Conservation (phyloP, 2,797 vertebrate species). For the Sebastes diaconus region DNA sequence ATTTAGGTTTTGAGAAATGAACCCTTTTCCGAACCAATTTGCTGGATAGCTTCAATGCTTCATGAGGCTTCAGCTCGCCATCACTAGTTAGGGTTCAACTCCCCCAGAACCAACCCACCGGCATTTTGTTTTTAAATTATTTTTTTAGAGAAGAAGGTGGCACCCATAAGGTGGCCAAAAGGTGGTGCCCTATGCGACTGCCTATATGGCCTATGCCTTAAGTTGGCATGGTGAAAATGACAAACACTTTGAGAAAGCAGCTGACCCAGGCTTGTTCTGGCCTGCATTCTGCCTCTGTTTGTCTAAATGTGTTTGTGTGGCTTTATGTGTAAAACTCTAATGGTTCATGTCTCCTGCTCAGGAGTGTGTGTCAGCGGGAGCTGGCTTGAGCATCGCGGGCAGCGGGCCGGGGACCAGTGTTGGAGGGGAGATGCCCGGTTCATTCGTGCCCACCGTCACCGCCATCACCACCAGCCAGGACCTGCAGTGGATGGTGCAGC, state of each 20-base stretch:
- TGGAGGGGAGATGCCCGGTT: slow-evolving; percentile 92
- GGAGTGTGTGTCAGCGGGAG: slow-evolving; percentile 90
- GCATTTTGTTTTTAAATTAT: too few relatives aligned
- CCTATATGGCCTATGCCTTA: too few relatives aligned
- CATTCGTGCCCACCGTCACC: slow-evolving; percentile 97
- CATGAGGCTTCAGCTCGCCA: too few relatives aligned
- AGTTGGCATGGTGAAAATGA: background rate
- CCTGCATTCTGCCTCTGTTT: background rate
- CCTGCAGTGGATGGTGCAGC: slow-evolving; percentile 98
- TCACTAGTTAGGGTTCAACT: too few relatives aligned
- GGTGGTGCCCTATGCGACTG: too few relatives aligned
- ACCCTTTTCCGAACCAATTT: too few relatives aligned
- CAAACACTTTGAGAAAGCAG: background rate
- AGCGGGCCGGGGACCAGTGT: slow-evolving; percentile 70
- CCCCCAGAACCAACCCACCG: too few relatives aligned
- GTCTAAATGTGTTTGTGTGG: background rate
- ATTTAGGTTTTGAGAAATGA: too few relatives aligned
- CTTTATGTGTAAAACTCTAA: slow-evolving; percentile 16
- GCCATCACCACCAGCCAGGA: slow-evolving; percentile 98
- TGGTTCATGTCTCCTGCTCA: slow-evolving; percentile 67
- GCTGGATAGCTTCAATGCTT: too few relatives aligned
- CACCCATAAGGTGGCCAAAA: too few relatives aligned
- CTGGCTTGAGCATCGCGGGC: slow-evolving; percentile 82
- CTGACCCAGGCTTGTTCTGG: background rate
- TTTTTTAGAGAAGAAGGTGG: too few relatives aligned